Base-by-base conservation (phyloP, 2,113 vertebrate species). In the Ailuropoda melanoleuca region DNA sequence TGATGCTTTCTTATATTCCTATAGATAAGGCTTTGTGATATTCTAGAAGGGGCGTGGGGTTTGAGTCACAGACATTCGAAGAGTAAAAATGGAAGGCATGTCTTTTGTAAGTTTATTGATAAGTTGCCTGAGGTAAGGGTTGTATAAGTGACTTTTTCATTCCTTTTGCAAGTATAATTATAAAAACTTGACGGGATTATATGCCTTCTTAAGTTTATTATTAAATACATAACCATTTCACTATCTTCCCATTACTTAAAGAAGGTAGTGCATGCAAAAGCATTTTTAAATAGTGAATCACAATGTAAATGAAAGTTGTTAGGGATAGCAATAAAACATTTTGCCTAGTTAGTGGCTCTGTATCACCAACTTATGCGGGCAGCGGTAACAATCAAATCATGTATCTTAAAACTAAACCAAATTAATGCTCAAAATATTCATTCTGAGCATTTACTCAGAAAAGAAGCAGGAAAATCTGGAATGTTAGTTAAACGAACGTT, bases 121-220 rank as follows among this genome's bases (percentile, higher is more conserved):
- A 88, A 93, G 77, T 66, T 86, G 8, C 26, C 50, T 34, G 15
- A 74, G 48, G 81, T 90, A 48, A 86, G 60, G 66, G 29, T 64
- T 84, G 12, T 11, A 37, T n/a, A 18, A 18, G 10, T 15, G 26
- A 93, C 46, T 11, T 93, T 92, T 77, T 56, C 85, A 26, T 66
- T 91, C 85, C 60, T 95, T 92, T 95, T 34, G 53, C 81, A 94
- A 66, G 18, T 48, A 31, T 55, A 74, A 39, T 37, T 89, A 48
- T 66, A 95, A 85, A 95, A 50, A 89, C 46, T 80, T 84, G 46
- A 66, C 21, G 92, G n/a, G 4, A 55, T 80, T 75, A 21, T 68
- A 18, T 62, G 21, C 19, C 9, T 89, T 81, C 55, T 92, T 66
- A 80, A 66, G 21, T 46, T 21, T 92, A 81, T 95, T 85, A 43